Conservation (phyloP, 2,113 vertebrate genomes). For the Hemiscyllium ocellatum region DNA sequence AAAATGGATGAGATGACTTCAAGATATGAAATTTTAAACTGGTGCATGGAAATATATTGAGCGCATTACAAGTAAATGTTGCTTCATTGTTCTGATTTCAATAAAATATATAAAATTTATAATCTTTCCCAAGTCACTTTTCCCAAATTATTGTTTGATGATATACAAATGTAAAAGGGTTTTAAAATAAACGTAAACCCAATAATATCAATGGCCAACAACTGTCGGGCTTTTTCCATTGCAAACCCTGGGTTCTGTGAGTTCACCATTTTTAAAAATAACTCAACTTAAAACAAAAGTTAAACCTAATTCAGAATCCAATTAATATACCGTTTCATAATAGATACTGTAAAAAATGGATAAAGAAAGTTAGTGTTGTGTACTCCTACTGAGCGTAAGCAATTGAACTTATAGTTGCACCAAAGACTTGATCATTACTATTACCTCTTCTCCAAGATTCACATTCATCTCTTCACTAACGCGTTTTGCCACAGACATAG, state of each 20-base stretch:
- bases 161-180: too few species aligned
- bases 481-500: conserved; percentile 96
- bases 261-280: neutral
- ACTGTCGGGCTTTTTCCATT: neutral
- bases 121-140: neutral
- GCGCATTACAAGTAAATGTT: too few species aligned
- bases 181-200: neutral
- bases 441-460: conserved; percentile 89
- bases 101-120: neutral
- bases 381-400: neutral
- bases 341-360: neutral
- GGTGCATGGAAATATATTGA: too few species aligned
- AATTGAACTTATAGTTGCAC: neutral
- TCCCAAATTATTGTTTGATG: neutral
- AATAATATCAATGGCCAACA: neutral
- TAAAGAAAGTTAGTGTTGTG: neutral
- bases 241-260: neutral
- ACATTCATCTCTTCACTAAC: conserved; percentile 92
- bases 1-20: too few species aligned
- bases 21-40: too few species aligned
- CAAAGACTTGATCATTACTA: neutral
- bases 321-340: neutral
- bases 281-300: neutral
- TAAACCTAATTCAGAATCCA: neutral
- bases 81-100: too few species aligned